Conservation (phyloP, 2,888 invertebrate species). For the Lingula anatina region DNA sequence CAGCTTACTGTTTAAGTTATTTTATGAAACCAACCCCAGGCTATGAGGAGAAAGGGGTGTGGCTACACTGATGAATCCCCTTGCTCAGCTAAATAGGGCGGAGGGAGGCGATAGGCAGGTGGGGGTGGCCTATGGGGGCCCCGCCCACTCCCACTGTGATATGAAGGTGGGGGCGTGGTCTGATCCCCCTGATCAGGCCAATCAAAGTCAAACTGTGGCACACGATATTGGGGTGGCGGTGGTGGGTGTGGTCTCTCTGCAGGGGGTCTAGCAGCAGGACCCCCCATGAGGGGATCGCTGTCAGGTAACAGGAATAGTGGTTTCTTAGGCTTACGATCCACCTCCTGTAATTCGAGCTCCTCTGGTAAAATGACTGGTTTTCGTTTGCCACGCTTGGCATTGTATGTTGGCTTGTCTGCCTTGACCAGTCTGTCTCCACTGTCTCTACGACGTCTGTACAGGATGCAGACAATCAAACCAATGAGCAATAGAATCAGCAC, state of each 20-base stretch:
- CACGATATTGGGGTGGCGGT: neutral
- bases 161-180: conserved; percentile 5
- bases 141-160: conserved; percentile 1
- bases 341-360: conserved; percentile 26
- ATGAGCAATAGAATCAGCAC: conserved; percentile 17
- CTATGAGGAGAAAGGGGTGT: too few species aligned
- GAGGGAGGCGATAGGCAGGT: conserved; percentile 15
- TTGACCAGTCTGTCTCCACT: conserved; percentile 11
- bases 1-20: too few species aligned
- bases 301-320: conserved; percentile 23
- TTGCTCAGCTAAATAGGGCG: conserved; percentile 14
- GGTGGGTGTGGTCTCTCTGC: conserved; percentile 1
- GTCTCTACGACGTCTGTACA: conserved; percentile 10
- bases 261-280: neutral
- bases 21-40: too few species aligned
- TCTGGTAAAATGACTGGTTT: conserved; percentile 35
- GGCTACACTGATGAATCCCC: too few species aligned
- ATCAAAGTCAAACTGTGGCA: neutral
- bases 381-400: conserved; percentile 28
- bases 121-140: conserved; percentile 8
- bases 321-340: conserved; percentile 18
- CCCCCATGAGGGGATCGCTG: too few species aligned
- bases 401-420: conserved; percentile 26
- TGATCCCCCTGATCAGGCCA: neutral
- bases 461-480: conserved; percentile 15